A percentile compares a stretch with the other conserved stretches of the same genome.
These are phyloP conservation scores for Gallinago media DNA, from an alignment of 2,113 vertebrate genomes.

Conservation along the genomic window DNA sequence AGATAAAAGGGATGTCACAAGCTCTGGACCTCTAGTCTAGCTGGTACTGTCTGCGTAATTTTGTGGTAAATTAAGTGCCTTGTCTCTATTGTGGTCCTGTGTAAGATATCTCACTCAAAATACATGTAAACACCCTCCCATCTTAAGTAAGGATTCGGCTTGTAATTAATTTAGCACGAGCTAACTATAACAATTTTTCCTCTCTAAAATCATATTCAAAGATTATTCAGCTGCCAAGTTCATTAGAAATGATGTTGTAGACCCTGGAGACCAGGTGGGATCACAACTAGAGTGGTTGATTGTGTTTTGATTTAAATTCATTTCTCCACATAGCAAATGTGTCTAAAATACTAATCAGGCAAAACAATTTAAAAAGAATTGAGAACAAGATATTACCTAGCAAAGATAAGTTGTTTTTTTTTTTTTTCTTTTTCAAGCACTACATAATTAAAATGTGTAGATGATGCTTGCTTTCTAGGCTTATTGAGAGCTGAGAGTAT, in stretches of 20 bases:
- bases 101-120: neutral
- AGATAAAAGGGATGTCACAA: neutral
- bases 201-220: neutral
- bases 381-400: neutral
- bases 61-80: neutral
- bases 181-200: neutral
- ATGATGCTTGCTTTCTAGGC: neutral
- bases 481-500: neutral
- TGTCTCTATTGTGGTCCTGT: neutral
- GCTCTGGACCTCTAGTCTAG: neutral
- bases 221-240: neutral
- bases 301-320: conserved; percentile 26
- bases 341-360: neutral
- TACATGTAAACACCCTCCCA: neutral
- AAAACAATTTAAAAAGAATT: conserved; percentile 5
- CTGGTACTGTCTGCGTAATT: neutral
- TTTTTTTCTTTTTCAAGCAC: neutral
- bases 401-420: neutral
- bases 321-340: neutral
- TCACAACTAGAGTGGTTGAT: neutral
- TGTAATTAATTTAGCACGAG: neutral
- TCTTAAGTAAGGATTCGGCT: neutral
- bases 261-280: neutral
- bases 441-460: neutral
- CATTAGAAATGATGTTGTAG: neutral